Conservation (phyloP, 2,113 vertebrate species). For the Zosterops pallidus region DNA sequence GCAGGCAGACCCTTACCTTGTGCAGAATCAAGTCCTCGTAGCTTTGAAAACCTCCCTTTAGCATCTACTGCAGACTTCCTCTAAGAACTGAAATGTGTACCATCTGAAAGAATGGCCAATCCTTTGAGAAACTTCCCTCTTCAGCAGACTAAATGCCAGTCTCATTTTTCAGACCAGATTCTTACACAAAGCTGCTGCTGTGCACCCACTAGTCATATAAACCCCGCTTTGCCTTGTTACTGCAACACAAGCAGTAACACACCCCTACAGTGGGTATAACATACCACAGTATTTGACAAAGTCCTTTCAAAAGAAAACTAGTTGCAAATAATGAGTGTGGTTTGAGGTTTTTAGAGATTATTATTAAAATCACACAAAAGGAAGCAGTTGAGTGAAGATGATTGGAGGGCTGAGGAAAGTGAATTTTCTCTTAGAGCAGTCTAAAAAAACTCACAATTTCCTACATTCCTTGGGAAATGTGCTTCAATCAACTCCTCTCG, state of each 20-base stretch:
- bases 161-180: neutral
- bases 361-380: neutral
- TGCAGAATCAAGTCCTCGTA: neutral
- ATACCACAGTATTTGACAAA: neutral
- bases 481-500: neutral
- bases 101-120: neutral
- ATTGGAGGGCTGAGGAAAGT: neutral
- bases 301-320: neutral
- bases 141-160: neutral
- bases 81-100: neutral
- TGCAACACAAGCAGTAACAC: neutral
- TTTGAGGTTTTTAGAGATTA: neutral
- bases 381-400: neutral
- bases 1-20: rapidly evolving
- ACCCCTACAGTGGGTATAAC: neutral
- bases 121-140: neutral
- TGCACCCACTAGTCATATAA: neutral
- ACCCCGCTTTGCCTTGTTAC: neutral
- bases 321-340: neutral
- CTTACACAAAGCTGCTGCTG: neutral
- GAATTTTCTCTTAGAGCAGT: neutral
- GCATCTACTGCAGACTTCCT: neutral
- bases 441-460: neutral
- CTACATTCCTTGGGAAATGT: neutral
- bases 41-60: neutral